Base-by-base conservation (phyloP, 2,797 vertebrate species). In the Syngnathus rostellatus region DNA sequence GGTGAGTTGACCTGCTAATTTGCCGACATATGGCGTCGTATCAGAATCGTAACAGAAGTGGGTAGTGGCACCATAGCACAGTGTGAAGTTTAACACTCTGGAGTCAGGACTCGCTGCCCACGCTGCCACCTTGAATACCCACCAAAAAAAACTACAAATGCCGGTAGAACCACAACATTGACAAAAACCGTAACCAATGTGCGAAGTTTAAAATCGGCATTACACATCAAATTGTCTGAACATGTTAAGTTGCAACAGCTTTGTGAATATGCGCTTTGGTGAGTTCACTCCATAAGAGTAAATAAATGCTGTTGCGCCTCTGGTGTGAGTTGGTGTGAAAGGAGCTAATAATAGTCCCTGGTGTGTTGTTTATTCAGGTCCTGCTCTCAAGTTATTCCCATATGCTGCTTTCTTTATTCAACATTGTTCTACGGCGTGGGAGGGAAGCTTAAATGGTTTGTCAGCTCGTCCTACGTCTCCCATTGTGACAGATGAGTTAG, bases 401-500 rank as follows among this genome's bases (percentile, higher is more conserved):
- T 31, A 71, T 39, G 62, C 59, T 40, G 50, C 68, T 77, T 31
- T 63, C 19, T 64, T 63, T 25, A 63, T 72, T 74, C 65, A 3
- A 65, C 66, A 67, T 83, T 82, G 76, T 83, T 78, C 63, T 72
- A 60, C 80, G 46, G 70, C 77, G 82, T 86, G 73, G 83, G 83
- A 78, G 77, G 79, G 69, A 71, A 81, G 85, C 80, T 83, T 81
- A 77, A 80, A 74, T 72, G 73, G 63, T 70, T 86, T 79, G 73
- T 86, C 78, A 82, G 79, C 82, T 85, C 78, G 2, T 86, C 83
- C 84, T 82, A 78, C 73, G 25, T 79, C 70, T 80, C 68, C 64
- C 68, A 71, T 80, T 73, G 72, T 79, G 77, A 83, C 77, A 69
- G 77, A 71, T 39, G 63, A 72, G 74, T 73, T 76, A 66, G 68